A percentile compares a stretch with the other conserved stretches of the same genome.
phyloP scores from a whole-genome alignment of 2,797 vertebrate genomes.

The Hemibagrus guttatus region DNA sequence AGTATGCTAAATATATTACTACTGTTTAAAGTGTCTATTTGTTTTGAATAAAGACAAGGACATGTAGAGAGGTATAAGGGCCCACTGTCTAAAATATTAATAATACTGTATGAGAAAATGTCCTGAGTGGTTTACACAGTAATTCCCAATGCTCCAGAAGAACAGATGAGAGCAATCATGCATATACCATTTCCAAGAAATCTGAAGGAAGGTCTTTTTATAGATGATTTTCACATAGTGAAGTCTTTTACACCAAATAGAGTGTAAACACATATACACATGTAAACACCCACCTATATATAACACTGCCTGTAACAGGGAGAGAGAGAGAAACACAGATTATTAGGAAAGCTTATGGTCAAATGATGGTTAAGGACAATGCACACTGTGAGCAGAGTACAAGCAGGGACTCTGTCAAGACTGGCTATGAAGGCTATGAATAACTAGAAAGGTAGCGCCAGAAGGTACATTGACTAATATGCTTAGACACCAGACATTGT shows the following conservation, averaged over 20 bases:
- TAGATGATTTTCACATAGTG: slow-evolving; percentile 24
- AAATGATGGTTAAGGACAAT: no score
- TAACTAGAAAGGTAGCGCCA: no score
- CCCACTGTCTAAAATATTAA: neutral
- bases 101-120: slow-evolving; percentile 16
- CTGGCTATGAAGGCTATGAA: no score
- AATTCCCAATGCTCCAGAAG: slow-evolving; percentile 21
- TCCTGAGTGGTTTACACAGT: slow-evolving; percentile 4
- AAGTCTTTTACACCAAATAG: slow-evolving; percentile 27
- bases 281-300: slow-evolving; percentile 23
- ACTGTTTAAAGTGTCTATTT: neutral
- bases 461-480: neutral
- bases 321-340: no score
- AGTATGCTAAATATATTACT: neutral
- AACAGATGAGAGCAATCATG: slow-evolving; percentile 31
- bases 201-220: slow-evolving; percentile 27
- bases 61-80: neutral
- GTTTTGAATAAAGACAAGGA: neutral
- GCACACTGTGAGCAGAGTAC: no score
- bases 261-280: neutral
- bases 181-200: slow-evolving; percentile 8
- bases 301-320: neutral
- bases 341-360: no score
- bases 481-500: neutral
- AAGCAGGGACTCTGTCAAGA: no score